Conservation (phyloP, 2,888 invertebrate species). For the Zeuzera pyrina region DNA sequence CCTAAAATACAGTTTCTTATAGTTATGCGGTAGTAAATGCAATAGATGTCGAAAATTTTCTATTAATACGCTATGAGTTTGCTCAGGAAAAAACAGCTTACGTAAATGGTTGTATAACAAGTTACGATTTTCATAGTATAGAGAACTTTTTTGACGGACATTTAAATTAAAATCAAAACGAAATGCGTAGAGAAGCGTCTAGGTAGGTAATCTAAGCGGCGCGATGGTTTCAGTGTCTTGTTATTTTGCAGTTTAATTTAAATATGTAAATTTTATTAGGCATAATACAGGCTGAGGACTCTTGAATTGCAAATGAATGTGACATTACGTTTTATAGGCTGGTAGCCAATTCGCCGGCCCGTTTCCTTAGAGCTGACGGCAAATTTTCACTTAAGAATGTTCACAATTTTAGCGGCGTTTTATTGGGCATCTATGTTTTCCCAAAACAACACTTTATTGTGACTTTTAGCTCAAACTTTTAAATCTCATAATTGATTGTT, state of each 20-base stretch:
- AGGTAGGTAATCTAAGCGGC: conserved; percentile 42
- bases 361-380: conserved; percentile 54
- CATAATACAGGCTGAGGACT: conserved; percentile 68
- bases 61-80: no score
- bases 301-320: conserved; percentile 72
- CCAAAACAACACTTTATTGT: conserved; percentile 13
- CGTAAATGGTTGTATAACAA: no score
- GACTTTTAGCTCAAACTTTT: not conserved
- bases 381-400: conserved; percentile 62
- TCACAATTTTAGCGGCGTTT: conserved; percentile 42
- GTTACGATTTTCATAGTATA: not conserved
- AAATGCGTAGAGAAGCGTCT: conserved; percentile 29
- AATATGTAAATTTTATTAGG: conserved; percentile 73
- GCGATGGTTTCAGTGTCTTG: conserved; percentile 61
- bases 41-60: no score
- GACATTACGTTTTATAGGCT: conserved; percentile 70
- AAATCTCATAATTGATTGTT: not conserved
- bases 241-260: conserved; percentile 72
- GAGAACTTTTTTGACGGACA: not conserved
- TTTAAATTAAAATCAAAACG: conserved; percentile 11
- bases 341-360: conserved; percentile 66
- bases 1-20: no score
- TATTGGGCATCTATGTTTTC: conserved; percentile 30
- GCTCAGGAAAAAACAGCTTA: no score
- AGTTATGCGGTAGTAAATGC: no score